phyloP scores from a whole-genome alignment of 2,797 vertebrate genomes.

The Pipistrellus nathusii region DNA sequence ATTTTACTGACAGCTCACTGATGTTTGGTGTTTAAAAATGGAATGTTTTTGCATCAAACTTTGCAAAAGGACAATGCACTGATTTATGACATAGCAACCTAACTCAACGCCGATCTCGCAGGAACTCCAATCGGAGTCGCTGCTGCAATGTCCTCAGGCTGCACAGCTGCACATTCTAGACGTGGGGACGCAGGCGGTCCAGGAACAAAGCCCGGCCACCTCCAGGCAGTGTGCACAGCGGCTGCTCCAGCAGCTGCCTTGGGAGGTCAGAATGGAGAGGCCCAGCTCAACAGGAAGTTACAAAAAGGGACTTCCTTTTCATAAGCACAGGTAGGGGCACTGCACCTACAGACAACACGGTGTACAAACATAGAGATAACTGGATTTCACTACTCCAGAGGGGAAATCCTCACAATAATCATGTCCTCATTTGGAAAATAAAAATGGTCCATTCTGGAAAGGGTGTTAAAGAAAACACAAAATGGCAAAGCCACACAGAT shows the following conservation, averaged over 20 bases:
- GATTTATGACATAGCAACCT: background rate
- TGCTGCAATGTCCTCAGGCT: background rate
- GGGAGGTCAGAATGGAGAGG: background rate
- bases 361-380: constrained; percentile 60
- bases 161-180: background rate
- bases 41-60: constrained; percentile 51
- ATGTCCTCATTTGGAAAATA: constrained; percentile 53
- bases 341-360: constrained; percentile 60
- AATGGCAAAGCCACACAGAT: constrained; percentile 78
- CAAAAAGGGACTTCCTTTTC: background rate
- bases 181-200: constrained; percentile 14
- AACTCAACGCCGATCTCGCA: background rate
- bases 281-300: background rate
- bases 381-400: constrained; percentile 11
- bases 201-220: background rate
- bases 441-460: constrained; percentile 53
- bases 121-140: background rate
- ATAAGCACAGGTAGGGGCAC: constrained; percentile 5
- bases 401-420: constrained; percentile 45
- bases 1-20: constrained; percentile 75
- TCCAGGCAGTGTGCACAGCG: background rate
- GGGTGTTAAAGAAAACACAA: constrained; percentile 70
- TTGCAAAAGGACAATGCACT: constrained; percentile 51
- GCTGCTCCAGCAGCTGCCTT: background rate
- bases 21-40: constrained; percentile 64